A percentile compares a stretch with the other conserved stretches of the same genome.
These are phyloP conservation scores for Anser cygnoides DNA, from an alignment of 2,113 vertebrate genomes.

Conservation along the genomic window DNA sequence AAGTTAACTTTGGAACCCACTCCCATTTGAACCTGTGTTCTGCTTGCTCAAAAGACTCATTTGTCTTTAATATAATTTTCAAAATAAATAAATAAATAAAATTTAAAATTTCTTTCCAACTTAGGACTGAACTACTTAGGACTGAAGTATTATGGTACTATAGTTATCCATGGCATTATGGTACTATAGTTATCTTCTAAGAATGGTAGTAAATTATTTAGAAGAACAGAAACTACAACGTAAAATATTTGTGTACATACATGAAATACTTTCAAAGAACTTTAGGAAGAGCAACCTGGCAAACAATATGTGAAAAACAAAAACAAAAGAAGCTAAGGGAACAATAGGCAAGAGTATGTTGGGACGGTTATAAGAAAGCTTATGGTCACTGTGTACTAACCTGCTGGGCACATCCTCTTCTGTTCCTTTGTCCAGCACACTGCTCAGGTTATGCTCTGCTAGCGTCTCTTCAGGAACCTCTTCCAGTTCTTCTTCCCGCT, in stretches of 20 bases:
- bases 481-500: conserved; percentile 90
- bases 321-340: neutral
- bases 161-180: neutral
- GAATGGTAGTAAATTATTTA: neutral
- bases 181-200: neutral
- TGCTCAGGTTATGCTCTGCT: conserved; percentile 96
- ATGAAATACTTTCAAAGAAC: neutral
- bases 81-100: neutral
- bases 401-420: conserved; percentile 90
- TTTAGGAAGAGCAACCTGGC: neutral
- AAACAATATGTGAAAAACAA: neutral
- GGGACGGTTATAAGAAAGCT: neutral
- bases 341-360: neutral
- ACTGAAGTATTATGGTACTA: neutral
- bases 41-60: neutral
- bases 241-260: neutral
- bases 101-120: neutral
- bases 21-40: neutral
- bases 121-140: neutral
- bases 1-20: neutral
- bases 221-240: neutral
- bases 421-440: conserved; percentile 87
- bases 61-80: neutral
- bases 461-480: conserved; percentile 96
- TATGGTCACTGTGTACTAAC: conserved; percentile 58